These are phyloP conservation scores for Lepisosteus oculatus DNA, from an alignment of 2,113 vertebrate genomes.

Conservation along the genomic window DNA sequence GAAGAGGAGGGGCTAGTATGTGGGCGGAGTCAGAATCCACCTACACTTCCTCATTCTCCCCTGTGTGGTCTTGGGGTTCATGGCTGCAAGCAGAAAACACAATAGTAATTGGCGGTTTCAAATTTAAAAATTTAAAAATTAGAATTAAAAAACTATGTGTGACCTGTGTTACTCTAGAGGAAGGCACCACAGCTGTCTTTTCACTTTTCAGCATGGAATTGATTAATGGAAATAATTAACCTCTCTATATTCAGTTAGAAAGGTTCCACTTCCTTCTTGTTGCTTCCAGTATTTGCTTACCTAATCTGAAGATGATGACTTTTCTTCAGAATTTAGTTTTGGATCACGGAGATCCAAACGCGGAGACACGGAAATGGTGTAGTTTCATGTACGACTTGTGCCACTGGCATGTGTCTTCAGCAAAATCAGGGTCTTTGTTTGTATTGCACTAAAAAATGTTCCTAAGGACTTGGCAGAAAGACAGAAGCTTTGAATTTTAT, in stretches of 20 bases:
- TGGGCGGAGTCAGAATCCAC: too few species aligned
- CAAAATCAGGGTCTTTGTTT: conserved; percentile 28
- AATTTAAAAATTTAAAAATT: too few species aligned
- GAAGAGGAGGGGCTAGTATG: too few species aligned
- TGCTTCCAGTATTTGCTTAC: conserved; percentile 20
- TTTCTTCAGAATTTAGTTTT: conserved; percentile 21
- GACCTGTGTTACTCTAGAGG: too few species aligned
- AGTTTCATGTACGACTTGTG: conserved; percentile 37
- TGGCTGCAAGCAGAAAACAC: too few species aligned
- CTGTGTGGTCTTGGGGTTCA: too few species aligned
- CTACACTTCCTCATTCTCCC: too few species aligned
- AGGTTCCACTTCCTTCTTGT: conserved; percentile 36
- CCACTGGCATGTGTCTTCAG: conserved; percentile 15
- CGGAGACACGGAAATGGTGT: conserved; percentile 24
- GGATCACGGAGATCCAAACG: too few species aligned
- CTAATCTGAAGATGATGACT: conserved; percentile 27
- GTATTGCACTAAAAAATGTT: conserved; percentile 26
- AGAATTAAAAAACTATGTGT: too few species aligned
- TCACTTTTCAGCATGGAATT: too few species aligned
- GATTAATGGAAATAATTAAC: not conserved
- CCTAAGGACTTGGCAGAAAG: conserved; percentile 23
- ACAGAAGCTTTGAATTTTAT: conserved; percentile 24
- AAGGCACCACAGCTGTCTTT: too few species aligned
- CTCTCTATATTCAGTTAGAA: conserved; percentile 38
- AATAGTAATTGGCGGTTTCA: too few species aligned